Conservation (phyloP, 2,797 vertebrate genomes). For the Zalophus californianus region DNA sequence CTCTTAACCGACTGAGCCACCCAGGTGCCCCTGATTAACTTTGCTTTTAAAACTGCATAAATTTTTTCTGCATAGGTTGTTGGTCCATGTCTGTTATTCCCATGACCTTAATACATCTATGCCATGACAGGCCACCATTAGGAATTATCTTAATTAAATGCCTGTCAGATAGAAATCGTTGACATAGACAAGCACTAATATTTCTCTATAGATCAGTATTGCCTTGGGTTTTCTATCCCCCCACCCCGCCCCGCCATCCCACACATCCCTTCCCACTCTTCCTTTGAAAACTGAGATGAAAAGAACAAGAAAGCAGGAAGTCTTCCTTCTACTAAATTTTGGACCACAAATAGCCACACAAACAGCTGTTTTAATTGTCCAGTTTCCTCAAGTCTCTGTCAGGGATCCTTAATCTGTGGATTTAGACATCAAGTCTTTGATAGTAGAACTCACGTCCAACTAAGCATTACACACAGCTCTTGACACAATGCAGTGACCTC, state of each 20-base stretch:
- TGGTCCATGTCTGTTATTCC: neutral
- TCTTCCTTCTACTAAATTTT: neutral
- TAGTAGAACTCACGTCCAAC: neutral
- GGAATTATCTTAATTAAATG: neutral
- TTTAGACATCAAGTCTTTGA: conserved; percentile 1
- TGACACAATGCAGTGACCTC: neutral
- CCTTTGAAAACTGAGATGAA: conserved; percentile 7
- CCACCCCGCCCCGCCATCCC: neutral
- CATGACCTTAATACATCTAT: neutral
- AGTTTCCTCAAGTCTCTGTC: neutral
- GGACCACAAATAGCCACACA: neutral
- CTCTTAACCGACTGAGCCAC: neutral
- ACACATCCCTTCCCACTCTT: neutral
- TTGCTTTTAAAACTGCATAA: neutral
- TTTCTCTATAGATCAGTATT: neutral
- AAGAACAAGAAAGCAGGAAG: neutral
- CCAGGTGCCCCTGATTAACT: neutral
- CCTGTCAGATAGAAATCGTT: neutral
- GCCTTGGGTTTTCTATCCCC: neutral
- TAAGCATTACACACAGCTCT: neutral
- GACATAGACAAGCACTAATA: neutral
- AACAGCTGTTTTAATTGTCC: neutral
- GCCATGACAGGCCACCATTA: neutral
- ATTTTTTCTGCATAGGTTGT: neutral
- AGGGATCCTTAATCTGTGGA: neutral